Percentiles rank a stretch among this genome's conserved stretches.
Conservation (phyloP, 2,797 vertebrate species). For the Myiothlypis chrysogaster region DNA sequence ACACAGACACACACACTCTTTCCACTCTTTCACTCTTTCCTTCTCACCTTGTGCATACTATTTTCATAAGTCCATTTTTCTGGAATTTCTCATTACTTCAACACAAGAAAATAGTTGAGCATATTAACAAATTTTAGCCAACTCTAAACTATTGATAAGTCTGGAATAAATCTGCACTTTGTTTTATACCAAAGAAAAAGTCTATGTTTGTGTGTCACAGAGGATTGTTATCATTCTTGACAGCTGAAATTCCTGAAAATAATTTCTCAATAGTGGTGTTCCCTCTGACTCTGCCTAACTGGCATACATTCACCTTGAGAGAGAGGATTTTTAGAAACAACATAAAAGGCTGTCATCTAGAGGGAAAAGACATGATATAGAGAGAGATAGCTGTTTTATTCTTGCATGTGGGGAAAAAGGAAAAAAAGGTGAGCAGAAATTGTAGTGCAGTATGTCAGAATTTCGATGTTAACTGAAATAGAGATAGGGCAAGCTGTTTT, state of each 20-base stretch:
- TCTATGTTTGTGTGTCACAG: not conserved
- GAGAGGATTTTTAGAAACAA: not conserved
- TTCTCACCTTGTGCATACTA: not conserved
- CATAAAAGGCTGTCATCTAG: not conserved
- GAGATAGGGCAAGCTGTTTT: not conserved
- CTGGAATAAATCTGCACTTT: not conserved
- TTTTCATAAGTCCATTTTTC: not conserved
- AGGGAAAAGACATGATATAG: not conserved
- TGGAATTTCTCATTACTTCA: not conserved
- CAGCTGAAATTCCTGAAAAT: not conserved
- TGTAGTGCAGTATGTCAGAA: not conserved
- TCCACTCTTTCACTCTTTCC: too few relatives aligned
- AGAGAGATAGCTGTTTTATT: not conserved
- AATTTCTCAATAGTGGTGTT: not conserved
- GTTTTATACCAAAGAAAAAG: not conserved
- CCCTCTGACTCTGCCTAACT: not conserved
- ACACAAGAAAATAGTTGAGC: not conserved
- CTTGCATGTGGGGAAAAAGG: accelerated
- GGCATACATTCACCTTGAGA: not conserved
- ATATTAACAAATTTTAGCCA: not conserved
- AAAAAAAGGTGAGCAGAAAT: not conserved
- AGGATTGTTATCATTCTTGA: not conserved
- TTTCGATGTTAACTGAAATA: not conserved
- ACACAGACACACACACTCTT: too few relatives aligned
- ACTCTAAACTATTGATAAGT: not conserved